These are phyloP conservation scores for Cyclura pinguis DNA, from an alignment of 2,797 vertebrate genomes.

Conservation along the genomic window DNA sequence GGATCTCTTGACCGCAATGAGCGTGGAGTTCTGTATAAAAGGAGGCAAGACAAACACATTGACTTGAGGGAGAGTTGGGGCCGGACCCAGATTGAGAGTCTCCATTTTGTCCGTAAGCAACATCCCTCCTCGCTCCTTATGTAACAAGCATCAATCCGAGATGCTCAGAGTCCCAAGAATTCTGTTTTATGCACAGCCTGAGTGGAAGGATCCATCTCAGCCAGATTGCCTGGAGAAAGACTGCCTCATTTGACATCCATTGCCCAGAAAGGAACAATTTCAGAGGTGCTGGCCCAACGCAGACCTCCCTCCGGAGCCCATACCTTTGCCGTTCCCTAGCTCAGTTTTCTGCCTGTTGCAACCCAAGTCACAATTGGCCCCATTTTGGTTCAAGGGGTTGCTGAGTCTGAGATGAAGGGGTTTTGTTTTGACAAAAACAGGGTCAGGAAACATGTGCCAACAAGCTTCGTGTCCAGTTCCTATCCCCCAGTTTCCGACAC, in stretches of 20 bases:
- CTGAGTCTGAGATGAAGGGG: neutral
- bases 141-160: too few relatives aligned
- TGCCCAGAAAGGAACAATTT: neutral
- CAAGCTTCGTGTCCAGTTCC: neutral
- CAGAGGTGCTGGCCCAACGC: too few relatives aligned
- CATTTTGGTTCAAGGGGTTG: neutral
- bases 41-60: neutral
- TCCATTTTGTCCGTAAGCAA: neutral
- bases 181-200: neutral
- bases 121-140: neutral
- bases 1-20: neutral
- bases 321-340: too few relatives aligned
- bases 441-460: neutral
- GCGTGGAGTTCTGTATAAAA: conserved; percentile 4
- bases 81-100: neutral
- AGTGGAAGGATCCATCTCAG: neutral
- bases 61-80: neutral
- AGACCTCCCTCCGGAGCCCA: neutral
- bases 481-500: neutral
- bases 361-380: neutral
- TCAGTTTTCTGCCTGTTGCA: neutral
- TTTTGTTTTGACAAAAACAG: neutral
- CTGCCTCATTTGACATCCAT: neutral
- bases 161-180: neutral
- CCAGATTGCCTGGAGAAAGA: too few relatives aligned